phyloP scores from a whole-genome alignment of 2,888 invertebrate genomes.

The Drosophila anceps region DNA sequence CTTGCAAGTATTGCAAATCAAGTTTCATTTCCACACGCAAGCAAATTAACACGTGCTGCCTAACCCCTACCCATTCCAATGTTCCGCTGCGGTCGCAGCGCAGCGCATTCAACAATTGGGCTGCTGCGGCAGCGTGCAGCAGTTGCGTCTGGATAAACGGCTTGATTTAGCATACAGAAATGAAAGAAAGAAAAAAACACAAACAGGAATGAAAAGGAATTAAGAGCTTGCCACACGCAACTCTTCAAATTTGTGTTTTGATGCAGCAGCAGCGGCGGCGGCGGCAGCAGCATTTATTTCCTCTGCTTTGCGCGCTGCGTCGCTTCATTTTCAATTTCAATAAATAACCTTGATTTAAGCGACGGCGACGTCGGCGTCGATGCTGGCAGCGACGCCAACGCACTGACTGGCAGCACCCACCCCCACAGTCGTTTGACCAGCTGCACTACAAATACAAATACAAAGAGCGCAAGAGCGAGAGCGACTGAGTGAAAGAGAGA shows the following conservation, averaged over 20 bases:
- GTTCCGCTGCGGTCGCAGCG: conserved; percentile 44
- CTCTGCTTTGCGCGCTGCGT: conserved; percentile 29
- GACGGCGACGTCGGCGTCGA: conserved; percentile 43
- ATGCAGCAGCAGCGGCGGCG: conserved; percentile 25
- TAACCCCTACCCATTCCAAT: conserved; percentile 21
- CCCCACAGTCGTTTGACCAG: conserved; percentile 70
- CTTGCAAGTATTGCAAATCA: conserved; percentile 5
- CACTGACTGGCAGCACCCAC: conserved; percentile 43
- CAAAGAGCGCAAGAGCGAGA: neutral
- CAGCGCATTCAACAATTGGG: conserved; percentile 78
- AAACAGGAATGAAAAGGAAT: conserved; percentile 21
- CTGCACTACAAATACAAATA: conserved; percentile 59
- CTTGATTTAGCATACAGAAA: conserved; percentile 70
- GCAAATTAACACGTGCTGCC: conserved; percentile 49
- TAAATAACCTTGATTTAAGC: conserved; percentile 84
- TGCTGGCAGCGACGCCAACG: conserved; percentile 53
- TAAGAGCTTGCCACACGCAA: conserved; percentile 29
- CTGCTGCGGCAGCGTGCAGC: conserved; percentile 18
- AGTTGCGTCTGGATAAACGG: conserved; percentile 56
- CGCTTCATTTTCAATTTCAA: conserved; percentile 81
- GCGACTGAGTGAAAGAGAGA: neutral
- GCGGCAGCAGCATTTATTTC: conserved; percentile 22
- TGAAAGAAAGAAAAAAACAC: conserved; percentile 15
- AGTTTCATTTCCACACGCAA: neutral
- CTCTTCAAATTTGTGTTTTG: conserved; percentile 24